Percentiles rank a stretch among this genome's conserved stretches.
Conservation (phyloP, 92 coral and sea anemone genomes). For the Palythoa grandis region DNA sequence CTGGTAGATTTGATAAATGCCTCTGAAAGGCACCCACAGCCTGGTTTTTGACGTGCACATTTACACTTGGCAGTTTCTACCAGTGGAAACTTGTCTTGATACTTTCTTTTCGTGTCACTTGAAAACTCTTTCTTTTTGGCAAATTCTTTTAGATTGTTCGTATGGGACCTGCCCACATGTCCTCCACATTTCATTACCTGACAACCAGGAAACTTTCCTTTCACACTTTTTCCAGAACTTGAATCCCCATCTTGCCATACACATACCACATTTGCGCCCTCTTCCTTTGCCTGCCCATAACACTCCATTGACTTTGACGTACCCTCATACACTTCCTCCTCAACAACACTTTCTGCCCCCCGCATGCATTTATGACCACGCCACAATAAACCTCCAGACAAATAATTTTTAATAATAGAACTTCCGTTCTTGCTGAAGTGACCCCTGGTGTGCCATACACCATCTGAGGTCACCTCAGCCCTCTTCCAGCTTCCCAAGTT, state of each 20-base stretch:
- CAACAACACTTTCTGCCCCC: conserved; percentile 56
- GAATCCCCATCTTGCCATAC: conserved; percentile 72
- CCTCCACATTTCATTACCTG: conserved; percentile 59
- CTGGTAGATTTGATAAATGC: conserved; percentile 51
- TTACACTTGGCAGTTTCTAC: conserved; percentile 49
- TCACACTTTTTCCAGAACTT: not conserved
- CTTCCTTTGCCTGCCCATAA: conserved; percentile 48
- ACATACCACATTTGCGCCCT: conserved; percentile 44
- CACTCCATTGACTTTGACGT: conserved; percentile 75
- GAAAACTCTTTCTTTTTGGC: conserved; percentile 60
- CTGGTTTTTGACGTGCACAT: conserved; percentile 54
- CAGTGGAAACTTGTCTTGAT: conserved; percentile 50
- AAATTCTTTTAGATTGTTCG: conserved; percentile 50
- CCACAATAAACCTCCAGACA: conserved; percentile 63
- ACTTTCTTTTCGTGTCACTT: not conserved
- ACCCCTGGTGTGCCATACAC: conserved; percentile 75
- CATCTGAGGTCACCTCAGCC: conserved; percentile 71
- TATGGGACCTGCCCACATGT: conserved; percentile 59
- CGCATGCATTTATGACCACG: conserved; percentile 70
- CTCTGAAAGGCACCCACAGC: conserved; percentile 68
- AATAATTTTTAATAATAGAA: conserved; percentile 52
- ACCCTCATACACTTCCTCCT: conserved; percentile 58
- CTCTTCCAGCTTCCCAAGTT: conserved; percentile 57
- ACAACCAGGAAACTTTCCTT: not conserved
- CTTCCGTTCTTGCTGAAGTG: conserved; percentile 61